Base-by-base conservation (phyloP, 2,888 invertebrate species). In the Podabrus alpinus region DNA sequence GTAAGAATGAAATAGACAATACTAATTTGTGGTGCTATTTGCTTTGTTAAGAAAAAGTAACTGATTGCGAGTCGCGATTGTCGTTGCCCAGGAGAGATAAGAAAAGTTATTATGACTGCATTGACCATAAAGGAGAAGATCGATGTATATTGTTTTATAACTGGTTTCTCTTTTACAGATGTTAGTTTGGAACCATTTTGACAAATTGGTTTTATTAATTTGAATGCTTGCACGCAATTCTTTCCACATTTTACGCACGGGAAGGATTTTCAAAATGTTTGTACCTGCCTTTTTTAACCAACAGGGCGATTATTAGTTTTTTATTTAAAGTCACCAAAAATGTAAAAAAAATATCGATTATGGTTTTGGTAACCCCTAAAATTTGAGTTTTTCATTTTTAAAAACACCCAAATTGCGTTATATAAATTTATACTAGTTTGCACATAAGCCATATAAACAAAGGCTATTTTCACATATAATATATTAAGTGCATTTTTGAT, bases 1-100 rank as follows among this genome's bases (percentile, higher is more conserved):
- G 72, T 72, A 72, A 71, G 66, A 24, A 71, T 71, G 66, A 66
- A 71, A 71, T 59, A 71, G 45, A 71, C 15, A 71, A 59, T 64
- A 21, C 62, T 64, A 64, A 64, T 64, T 64, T 64, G 62, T 64
- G 16, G 19, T 17, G 62, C 62, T 21, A 64, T 64, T 19, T 64
- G 17, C 62, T 19, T 64, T 64, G 62, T 64, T 64, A 19, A 64
- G 62, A 64, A 64, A 64, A 64, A 64, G n/a, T 64, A 19, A n/a
- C 21, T 17, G 15, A 64, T 64, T 64, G 17, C 13, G 13, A 19
- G 17, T 21, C 21, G 21, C 62, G 62, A 64, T 64, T 64, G 62
- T 64, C 62, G 17, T 19, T 16, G 17, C 17, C 62, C 17, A 64
- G 62, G n/a, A 19, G 62, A 64, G 62, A 64, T 64, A 64, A 21